Conservation (phyloP, 2,797 vertebrate species). For the Serranus cabrilla region DNA sequence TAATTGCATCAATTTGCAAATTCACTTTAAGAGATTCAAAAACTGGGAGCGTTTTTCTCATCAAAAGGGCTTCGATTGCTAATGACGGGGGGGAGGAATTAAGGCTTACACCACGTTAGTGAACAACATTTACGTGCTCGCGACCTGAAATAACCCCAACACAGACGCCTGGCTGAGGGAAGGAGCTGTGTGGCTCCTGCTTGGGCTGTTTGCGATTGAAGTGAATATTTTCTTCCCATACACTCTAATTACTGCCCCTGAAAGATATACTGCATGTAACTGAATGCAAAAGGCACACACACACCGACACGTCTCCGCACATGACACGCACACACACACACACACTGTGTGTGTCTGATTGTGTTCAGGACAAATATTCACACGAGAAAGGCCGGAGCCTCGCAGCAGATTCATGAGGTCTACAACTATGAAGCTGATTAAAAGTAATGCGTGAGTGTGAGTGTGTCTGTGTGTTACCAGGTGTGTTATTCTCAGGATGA, state of each 20-base stretch:
- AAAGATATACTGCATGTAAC: slow-evolving; percentile 46
- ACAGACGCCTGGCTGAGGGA: slow-evolving; percentile 20
- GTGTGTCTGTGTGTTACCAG: slow-evolving; percentile 38
- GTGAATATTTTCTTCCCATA: neutral
- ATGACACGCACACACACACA: slow-evolving; percentile 18
- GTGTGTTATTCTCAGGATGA: slow-evolving; percentile 54
- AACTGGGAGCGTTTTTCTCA: slow-evolving; percentile 1
- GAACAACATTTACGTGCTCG: slow-evolving; percentile 4
- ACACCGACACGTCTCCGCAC: slow-evolving; percentile 14
- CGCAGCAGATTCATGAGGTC: slow-evolving; percentile 14
- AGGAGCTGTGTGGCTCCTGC: slow-evolving; percentile 17
- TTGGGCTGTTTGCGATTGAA: slow-evolving; percentile 24
- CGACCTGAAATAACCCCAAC: slow-evolving; percentile 20
- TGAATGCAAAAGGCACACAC: slow-evolving; percentile 55
- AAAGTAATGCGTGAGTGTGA: slow-evolving; percentile 17
- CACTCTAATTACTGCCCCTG: slow-evolving; percentile 17
- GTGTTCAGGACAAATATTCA: slow-evolving; percentile 37
- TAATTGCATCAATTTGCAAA: slow-evolving; percentile 22
- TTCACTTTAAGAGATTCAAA: slow-evolving; percentile 11
- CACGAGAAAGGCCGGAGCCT: slow-evolving; percentile 17
- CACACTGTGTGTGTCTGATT: slow-evolving; percentile 22
- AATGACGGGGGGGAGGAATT: slow-evolving; percentile 21
- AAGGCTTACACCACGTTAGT: slow-evolving; percentile 42
- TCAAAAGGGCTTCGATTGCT: slow-evolving; percentile 13
- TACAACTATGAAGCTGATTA: slow-evolving; percentile 26